Percentiles rank a stretch among this genome's conserved stretches.
Conservation (phyloP, 2,113 vertebrate species). For the Callithrix jacchus region DNA sequence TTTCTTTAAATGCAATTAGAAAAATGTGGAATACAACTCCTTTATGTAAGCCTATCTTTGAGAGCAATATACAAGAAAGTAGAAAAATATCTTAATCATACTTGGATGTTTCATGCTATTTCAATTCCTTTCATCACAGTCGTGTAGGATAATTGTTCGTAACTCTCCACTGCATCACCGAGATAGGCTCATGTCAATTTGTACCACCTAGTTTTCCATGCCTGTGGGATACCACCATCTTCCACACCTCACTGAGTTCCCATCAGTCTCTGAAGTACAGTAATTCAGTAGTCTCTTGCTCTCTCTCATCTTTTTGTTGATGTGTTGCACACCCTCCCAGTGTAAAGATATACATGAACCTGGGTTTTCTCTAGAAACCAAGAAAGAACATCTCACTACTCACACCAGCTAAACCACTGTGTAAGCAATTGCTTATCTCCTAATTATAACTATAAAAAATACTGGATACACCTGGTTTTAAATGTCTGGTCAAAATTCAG, state of each 20-base stretch:
- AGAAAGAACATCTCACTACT: neutral
- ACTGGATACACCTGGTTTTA: neutral
- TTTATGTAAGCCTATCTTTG: neutral
- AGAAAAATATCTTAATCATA: neutral
- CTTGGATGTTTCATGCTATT: neutral
- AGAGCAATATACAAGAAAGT: neutral
- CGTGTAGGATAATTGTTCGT: neutral
- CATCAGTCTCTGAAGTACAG: neutral
- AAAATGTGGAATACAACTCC: neutral
- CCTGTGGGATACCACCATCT: no score
- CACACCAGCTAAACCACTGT: neutral
- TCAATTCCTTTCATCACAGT: neutral
- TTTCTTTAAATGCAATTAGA: conserved; percentile 21
- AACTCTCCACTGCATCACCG: neutral
- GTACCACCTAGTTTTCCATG: neutral
- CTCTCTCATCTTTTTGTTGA: neutral
- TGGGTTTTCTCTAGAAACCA: neutral
- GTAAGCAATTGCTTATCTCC: neutral
- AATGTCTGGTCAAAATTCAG: conserved; percentile 21
- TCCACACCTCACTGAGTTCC: neutral
- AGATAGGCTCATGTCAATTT: neutral
- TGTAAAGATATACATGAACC: neutral
- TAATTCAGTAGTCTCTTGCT: neutral
- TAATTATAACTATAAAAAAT: neutral
- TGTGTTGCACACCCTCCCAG: no score